Conservation (phyloP, 92 coral and sea anemone genomes). For the Pocillopora grandis region DNA sequence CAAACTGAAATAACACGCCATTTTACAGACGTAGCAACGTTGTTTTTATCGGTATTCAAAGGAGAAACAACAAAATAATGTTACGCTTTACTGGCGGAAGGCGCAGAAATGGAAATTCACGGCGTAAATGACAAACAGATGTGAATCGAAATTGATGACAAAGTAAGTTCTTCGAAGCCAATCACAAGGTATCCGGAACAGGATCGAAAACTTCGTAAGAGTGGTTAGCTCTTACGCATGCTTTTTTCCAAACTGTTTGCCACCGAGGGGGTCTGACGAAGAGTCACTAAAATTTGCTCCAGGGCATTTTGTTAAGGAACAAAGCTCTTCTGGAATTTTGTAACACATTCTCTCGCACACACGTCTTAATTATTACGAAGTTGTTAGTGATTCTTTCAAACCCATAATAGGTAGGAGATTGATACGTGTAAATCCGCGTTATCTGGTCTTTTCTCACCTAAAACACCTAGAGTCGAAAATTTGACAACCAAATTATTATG, state of each 20-base stretch:
- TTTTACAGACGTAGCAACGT: conserved; percentile 12
- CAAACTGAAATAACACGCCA: not conserved
- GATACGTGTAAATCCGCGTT: too few relatives aligned
- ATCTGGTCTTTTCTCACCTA: too few relatives aligned
- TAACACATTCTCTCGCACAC: not conserved
- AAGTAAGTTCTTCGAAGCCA: not conserved
- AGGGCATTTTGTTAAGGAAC: not conserved
- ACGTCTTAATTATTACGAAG: not conserved
- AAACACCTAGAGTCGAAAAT: too few relatives aligned
- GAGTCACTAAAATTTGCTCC: not conserved
- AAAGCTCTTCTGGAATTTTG: too few relatives aligned
- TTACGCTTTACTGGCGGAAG: too few relatives aligned
- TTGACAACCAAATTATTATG: not conserved
- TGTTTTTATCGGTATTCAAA: not conserved
- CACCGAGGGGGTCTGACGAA: not conserved
- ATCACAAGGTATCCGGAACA: conserved; percentile 4
- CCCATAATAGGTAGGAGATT: too few relatives aligned
- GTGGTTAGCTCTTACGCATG: not conserved
- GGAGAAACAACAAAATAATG: not conserved
- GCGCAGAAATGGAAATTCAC: not conserved
- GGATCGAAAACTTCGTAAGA: not conserved
- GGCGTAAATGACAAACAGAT: not conserved
- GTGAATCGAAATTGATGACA: not conserved
- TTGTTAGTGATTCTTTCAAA: not conserved
- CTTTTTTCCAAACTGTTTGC: not conserved